Conservation (phyloP, 2,797 vertebrate genomes). For the Hydrocynus forskahlii region DNA sequence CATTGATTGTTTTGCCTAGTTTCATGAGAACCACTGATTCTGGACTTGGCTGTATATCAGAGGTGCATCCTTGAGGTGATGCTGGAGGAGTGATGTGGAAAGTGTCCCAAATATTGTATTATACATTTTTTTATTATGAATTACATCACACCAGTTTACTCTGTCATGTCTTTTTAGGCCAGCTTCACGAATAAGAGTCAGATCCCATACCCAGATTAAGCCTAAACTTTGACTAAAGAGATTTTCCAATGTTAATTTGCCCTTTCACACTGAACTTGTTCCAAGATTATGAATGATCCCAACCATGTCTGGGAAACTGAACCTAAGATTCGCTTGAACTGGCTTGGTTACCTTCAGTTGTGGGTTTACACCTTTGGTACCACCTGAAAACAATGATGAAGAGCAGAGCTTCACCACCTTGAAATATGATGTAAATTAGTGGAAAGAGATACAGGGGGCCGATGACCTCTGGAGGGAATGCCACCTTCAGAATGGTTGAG, state of each 20-base stretch:
- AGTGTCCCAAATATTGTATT: too few species aligned
- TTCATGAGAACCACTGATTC: too few species aligned
- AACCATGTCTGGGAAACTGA: too few species aligned
- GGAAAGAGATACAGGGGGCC: constrained; percentile 86
- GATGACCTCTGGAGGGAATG: constrained; percentile 77
- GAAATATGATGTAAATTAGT: constrained; percentile 81
- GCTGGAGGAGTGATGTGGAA: background rate
- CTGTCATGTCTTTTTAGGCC: background rate
- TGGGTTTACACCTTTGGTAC: constrained; percentile 69
- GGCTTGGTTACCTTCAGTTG: constrained; percentile 5
- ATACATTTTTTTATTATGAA: background rate
- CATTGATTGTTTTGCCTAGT: too few species aligned
- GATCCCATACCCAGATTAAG: too few species aligned
- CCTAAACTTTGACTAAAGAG: too few species aligned
- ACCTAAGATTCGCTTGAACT: background rate
- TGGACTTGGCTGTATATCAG: background rate
- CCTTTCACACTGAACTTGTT: too few species aligned
- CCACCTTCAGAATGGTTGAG: constrained; percentile 79
- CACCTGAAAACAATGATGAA: constrained; percentile 76
- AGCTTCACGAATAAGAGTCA: too few species aligned
- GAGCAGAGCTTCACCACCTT: constrained; percentile 79
- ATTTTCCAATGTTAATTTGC: too few species aligned
- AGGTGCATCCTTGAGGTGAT: background rate
- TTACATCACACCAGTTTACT: background rate
- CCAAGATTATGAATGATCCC: too few species aligned